These are phyloP conservation scores for Eupithecia abbreviata DNA, from an alignment of 2,888 invertebrate genomes.

Conservation along the genomic window DNA sequence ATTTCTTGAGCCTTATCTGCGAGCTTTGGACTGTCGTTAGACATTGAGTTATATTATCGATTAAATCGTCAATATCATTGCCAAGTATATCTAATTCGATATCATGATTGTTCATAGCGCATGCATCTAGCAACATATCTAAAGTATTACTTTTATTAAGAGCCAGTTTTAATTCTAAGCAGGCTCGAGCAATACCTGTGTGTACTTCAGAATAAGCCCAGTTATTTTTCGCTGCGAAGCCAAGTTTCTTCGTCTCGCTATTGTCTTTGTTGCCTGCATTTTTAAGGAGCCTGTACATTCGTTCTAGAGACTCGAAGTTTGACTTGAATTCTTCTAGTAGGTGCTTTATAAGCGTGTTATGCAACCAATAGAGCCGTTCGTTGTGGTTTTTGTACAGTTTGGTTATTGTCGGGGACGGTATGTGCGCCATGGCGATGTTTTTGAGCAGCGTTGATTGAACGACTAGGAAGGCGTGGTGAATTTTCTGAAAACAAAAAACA, in stretches of 20 bases:
- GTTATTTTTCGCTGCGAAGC: slow-evolving; percentile 59
- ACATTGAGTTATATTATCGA: slow-evolving; percentile 69
- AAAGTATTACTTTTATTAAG: slow-evolving; percentile 69
- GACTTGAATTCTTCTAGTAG: slow-evolving; percentile 61
- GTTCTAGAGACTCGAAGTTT: slow-evolving; percentile 64
- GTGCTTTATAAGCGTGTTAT: slow-evolving; percentile 61
- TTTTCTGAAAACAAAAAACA: slow-evolving; percentile 63
- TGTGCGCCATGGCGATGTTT: slow-evolving; percentile 72
- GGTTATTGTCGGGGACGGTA: slow-evolving; percentile 54
- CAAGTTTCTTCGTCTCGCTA: slow-evolving; percentile 58
- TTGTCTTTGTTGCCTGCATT: slow-evolving; percentile 64
- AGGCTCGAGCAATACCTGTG: slow-evolving; percentile 66
- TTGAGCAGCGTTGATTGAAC: slow-evolving; percentile 76
- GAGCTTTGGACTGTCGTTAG: slow-evolving; percentile 67
- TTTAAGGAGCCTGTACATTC: slow-evolving; percentile 75
- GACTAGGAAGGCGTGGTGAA: slow-evolving; percentile 77
- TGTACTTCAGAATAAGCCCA: slow-evolving; percentile 79
- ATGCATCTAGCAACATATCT: slow-evolving; percentile 75
- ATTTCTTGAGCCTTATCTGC: slow-evolving; percentile 70
- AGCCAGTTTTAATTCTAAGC: slow-evolving; percentile 70
- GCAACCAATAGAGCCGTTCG: slow-evolving; percentile 75
- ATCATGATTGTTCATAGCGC: slow-evolving; percentile 69
- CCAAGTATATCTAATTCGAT: slow-evolving; percentile 66
- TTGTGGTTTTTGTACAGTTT: slow-evolving; percentile 72
- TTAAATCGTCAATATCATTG: slow-evolving; percentile 71